A percentile compares a stretch with the other conserved stretches of the same genome.
phyloP scores from a whole-genome alignment of 92 coral and sea anemone species.

The Galaxea fascicularis region DNA sequence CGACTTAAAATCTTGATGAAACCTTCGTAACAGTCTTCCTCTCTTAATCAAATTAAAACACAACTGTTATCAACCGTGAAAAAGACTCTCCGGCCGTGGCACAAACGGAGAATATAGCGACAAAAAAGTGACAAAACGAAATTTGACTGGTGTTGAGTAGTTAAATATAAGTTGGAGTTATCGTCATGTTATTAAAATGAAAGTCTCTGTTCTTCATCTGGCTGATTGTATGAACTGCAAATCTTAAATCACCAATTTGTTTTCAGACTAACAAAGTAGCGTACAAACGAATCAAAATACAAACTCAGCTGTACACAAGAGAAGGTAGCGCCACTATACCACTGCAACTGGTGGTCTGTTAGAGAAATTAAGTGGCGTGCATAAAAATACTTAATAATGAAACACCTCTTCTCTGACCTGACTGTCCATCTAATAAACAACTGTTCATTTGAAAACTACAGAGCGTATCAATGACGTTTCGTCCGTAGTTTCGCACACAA shows the following conservation, averaged over 20 bases:
- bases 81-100: too few species aligned
- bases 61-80: too few species aligned
- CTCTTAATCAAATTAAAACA: too few species aligned
- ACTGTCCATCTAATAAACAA: not conserved
- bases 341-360: conserved; percentile 26
- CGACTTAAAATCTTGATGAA: too few species aligned
- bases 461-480: not conserved
- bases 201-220: not conserved
- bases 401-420: not conserved
- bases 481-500: not conserved
- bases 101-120: too few species aligned
- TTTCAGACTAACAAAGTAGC: not conserved
- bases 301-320: not conserved
- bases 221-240: too few species aligned
- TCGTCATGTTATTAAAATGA: too few species aligned
- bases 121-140: too few species aligned
- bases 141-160: too few species aligned
- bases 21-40: too few species aligned
- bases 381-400: conserved; percentile 26
- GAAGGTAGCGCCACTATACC: not conserved
- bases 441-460: not conserved
- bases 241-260: not conserved
- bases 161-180: too few species aligned
- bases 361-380: conserved; percentile 22
- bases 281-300: not conserved